Evolutionary conservation across 2,888 invertebrate species (phyloP), one percentile per base, ranked within the genome.

Genomic region (Mechanitis messenoides): DNA sequence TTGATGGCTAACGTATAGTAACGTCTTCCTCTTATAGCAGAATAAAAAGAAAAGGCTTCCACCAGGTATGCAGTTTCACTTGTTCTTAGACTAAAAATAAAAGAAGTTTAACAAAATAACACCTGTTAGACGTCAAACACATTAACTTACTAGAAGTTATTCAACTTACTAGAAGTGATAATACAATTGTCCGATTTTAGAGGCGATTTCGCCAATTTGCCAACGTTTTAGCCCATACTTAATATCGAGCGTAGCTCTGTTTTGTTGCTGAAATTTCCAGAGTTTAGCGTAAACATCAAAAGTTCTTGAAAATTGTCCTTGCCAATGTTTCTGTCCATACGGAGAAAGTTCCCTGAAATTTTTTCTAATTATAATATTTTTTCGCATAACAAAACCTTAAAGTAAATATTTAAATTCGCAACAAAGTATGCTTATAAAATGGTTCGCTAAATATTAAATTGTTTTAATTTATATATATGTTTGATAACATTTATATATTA

Each of bases 181-280:
- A 88, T 98, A 98, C 42, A 98, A 94, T 88, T 98, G 98, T 70
- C 98, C 98, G 80, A 98, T 98, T 92, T 98, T 98, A 59, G 98
- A 98, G 56, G 98, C 98, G 70, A 98, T 98, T 90, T 98, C 98
- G 59, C 98, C 98, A 74, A 98, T 98, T 88, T 98, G 98, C 98
- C 98, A 98, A 73, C 98, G 91, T 80, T 98, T 98, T 74, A 98
- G 91, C 45, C 97, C 97, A 85, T 98, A 98, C 86, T 97, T 97
- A 68, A 93, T 93, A 84, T 98, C 98, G 72, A 98, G 91, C 67
- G 97, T 92, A 83, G 94, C 93, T 87, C 98, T 93, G 87, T 98
- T 97, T 81, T 97, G 97, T 82, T 98, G 98, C 85, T 98, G 98
- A 84, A 97, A 98, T 87, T 98, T 98, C 98, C 98, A 98, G 63